Evolutionary conservation across 2,797 vertebrate genomes (phyloP), one percentile per base, ranked within the genome.

Genomic region (Enoplosus armatus): DNA sequence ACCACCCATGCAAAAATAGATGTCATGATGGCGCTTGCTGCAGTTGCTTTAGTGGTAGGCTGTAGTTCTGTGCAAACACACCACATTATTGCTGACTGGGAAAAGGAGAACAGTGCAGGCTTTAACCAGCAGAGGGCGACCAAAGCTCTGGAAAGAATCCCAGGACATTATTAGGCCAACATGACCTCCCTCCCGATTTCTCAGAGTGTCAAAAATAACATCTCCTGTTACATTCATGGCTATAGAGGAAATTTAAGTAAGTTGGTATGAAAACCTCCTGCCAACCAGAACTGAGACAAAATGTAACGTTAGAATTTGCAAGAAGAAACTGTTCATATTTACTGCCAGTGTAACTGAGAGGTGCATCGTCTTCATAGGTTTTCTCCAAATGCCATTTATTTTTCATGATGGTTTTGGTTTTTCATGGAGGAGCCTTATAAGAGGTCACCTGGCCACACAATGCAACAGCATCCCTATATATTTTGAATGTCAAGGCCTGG

Each of bases 121-220:
- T 69, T 22, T 8, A 2, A 64, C 89, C 93, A 93, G 85, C 83
- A 95, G 94, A 93, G 91, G 93, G 93, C 85, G 80, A 86, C 80
- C 69, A 37, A 89, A 50, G 56, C 87, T 79, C 74, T 91, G 84
- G 72, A 85, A 86, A 92, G 70, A 83, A 61, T 84, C 75, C 82
- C 66, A 68, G 72, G 77, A 54, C 35, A 41, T 87, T 85, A 85
- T 76, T 76, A 74, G 75, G 83, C 85, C 83, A 84, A 70, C 72
- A 47, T 78, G 87, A 85, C 79, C 76, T 83, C 79, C 89, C 89
- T 86, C 85, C 82, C 54, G 14, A 85, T 86, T 92, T 92, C 88
- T 90, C 79, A 55, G 67, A 89, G 90, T 92, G 93, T 93, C 90
- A 93, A 91, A 94, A 94, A 93, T 90, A 94, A 94, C 91, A 93